Conservation (phyloP, 2,797 vertebrate genomes). For the Tangara arthus region DNA sequence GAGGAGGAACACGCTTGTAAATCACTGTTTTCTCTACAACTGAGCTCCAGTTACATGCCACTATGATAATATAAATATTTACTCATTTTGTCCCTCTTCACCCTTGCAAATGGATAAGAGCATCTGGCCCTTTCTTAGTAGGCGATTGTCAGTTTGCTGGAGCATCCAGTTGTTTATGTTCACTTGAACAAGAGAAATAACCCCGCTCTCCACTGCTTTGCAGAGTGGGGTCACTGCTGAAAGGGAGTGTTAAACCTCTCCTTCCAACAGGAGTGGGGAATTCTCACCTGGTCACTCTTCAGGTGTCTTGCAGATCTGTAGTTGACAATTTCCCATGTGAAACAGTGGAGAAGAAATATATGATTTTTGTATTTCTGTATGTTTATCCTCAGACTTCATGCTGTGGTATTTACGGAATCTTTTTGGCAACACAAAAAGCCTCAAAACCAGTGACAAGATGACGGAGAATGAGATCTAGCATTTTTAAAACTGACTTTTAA, state of each 20-base stretch:
- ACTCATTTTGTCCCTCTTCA: conserved; percentile 34
- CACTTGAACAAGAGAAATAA: background rate
- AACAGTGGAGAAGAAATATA: background rate
- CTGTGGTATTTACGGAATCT: background rate
- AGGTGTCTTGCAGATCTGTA: background rate
- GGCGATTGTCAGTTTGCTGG: background rate
- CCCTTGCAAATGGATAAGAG: conserved; percentile 20
- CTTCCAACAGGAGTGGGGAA: background rate
- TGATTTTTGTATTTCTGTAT: background rate
- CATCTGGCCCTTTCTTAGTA: conserved; percentile 37
- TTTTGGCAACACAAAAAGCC: background rate
- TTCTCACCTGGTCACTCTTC: background rate
- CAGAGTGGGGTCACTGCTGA: background rate
- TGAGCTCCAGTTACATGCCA: conserved; percentile 17
- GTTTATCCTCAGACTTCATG: background rate
- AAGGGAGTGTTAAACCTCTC: background rate
- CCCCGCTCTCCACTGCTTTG: background rate
- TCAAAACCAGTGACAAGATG: background rate
- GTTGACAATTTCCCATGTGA: background rate
- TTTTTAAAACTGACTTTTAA: background rate
- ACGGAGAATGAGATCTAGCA: background rate
- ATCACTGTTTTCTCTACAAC: background rate
- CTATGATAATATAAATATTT: conserved; percentile 42
- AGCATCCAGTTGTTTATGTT: conserved; percentile 3
- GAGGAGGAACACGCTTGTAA: background rate